Conservation (phyloP, 2,113 vertebrate genomes). For the Zosterops borbonicus region DNA sequence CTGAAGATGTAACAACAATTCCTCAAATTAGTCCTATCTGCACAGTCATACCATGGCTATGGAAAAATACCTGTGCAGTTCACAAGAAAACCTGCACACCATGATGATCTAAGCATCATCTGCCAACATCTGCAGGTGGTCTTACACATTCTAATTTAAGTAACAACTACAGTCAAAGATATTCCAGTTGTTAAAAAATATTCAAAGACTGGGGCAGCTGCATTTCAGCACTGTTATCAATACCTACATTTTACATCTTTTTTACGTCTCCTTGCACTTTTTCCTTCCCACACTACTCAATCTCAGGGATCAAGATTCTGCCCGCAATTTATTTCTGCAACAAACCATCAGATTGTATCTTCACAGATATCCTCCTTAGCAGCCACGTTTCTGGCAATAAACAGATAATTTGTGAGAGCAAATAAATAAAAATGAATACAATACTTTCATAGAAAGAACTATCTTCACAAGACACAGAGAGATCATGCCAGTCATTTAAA, state of each 20-base stretch:
- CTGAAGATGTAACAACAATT: fast-evolving
- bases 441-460: neutral
- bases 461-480: neutral
- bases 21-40: neutral
- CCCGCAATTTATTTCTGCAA: neutral
- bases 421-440: neutral
- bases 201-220: neutral
- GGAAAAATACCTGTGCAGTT: neutral
- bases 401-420: neutral
- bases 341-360: neutral
- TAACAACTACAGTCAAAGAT: neutral
- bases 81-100: neutral
- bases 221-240: neutral
- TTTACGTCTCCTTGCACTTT: neutral
- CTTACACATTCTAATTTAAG: neutral
- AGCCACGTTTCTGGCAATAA: neutral
- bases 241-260: neutral
- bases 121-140: neutral
- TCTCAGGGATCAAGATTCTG: neutral
- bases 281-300: neutral
- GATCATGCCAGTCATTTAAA: neutral
- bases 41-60: fast-evolving
- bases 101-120: neutral
- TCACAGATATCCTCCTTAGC: neutral
- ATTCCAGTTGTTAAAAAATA: neutral